Evolutionary conservation across 2,888 invertebrate genomes (phyloP).

Genomic region (Polydesmus complanatus): DNA sequence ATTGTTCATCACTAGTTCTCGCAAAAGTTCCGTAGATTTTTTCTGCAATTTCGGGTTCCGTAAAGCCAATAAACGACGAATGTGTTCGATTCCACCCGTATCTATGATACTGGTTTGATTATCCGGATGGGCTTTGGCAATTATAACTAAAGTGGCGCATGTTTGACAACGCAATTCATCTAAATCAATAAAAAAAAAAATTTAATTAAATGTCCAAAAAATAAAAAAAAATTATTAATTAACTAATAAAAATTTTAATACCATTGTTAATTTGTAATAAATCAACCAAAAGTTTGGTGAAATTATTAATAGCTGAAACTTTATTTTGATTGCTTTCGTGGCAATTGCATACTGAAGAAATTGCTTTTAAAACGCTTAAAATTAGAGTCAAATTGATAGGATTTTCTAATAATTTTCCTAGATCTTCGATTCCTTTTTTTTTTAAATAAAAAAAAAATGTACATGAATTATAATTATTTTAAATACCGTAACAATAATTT

Average conservation of each 20-base stretch:
- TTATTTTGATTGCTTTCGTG: background rate
- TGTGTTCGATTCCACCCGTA: background rate
- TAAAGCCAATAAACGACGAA: background rate
- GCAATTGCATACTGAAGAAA: background rate
- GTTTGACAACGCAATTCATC: background rate
- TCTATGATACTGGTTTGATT: background rate
- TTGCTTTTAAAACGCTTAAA: background rate
- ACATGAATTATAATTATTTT: background rate
- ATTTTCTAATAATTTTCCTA: background rate
- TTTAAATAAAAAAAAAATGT: background rate
- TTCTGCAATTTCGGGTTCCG: background rate
- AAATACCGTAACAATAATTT: background rate
- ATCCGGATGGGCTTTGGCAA: background rate
- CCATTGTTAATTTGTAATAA: background rate
- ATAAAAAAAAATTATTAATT: no score
- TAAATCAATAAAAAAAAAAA: background rate
- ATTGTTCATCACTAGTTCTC: background rate
- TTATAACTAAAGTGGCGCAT: background rate
- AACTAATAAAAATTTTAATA: no score
- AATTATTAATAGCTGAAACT: background rate
- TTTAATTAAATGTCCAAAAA: background rate
- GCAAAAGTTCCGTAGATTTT: background rate
- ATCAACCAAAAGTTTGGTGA: background rate
- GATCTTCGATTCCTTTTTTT: background rate
- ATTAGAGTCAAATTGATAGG: background rate